Evolutionary conservation across 2,113 vertebrate species (phyloP).

Genomic region (Casuarius casuarius): DNA sequence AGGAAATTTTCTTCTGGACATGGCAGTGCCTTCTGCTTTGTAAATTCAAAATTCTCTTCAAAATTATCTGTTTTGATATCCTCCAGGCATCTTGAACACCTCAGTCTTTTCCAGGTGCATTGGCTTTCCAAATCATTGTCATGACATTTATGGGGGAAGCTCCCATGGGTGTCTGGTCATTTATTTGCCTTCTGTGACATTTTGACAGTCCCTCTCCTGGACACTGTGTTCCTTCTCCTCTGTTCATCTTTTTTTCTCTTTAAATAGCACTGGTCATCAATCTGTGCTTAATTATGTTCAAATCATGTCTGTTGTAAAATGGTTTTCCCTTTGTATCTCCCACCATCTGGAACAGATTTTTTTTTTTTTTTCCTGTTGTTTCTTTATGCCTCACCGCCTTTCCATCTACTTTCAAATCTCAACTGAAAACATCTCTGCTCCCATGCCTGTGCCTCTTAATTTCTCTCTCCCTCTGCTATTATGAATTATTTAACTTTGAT

Average conservation of each 20-base stretch:
- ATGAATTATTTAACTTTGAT: constrained; percentile 58
- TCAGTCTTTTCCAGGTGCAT: background rate
- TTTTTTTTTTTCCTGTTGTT: background rate
- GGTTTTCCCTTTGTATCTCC: background rate
- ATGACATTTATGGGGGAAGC: background rate
- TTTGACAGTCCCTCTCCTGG: background rate
- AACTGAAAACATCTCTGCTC: constrained; percentile 43
- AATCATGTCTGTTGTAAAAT: background rate
- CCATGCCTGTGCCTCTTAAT: constrained; percentile 35
- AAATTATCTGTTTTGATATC: background rate
- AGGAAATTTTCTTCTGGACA: background rate
- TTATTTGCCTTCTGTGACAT: background rate
- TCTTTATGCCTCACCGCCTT: constrained; percentile 38
- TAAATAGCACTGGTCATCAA: background rate
- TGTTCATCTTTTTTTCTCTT: background rate
- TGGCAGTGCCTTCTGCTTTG: background rate
- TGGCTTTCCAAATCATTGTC: background rate
- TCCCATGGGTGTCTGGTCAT: background rate
- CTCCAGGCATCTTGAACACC: background rate
- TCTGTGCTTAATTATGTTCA: constrained; percentile 16
- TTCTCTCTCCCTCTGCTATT: constrained; percentile 41
- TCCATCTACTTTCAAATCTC: constrained; percentile 47
- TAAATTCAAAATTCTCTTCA: background rate
- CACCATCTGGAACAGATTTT: constrained; percentile 12
- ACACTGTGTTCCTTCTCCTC: background rate